These are phyloP conservation scores for Hofmannophila pseudospretella DNA, from an alignment of 2,888 invertebrate genomes.

Conservation along the genomic window DNA sequence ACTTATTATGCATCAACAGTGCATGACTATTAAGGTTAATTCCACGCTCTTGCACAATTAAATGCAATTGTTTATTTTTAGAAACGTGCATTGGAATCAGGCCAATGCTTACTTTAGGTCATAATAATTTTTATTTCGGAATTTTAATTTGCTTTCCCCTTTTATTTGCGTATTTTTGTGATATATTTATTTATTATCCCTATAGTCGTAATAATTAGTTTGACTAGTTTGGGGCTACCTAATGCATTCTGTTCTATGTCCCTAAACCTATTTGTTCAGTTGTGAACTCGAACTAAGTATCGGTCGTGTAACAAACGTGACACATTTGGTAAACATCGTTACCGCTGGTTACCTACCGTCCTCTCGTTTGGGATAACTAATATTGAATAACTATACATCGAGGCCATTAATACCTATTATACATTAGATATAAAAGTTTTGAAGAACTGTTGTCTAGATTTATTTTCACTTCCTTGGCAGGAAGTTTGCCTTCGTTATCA, in stretches of 20 bases:
- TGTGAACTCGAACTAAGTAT: constrained; percentile 33
- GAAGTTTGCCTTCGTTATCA: too few relatives aligned
- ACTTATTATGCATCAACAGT: background rate
- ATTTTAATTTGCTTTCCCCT: background rate
- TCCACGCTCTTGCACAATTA: constrained; percentile 15
- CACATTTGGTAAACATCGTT: constrained; percentile 63
- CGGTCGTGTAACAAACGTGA: constrained; percentile 48
- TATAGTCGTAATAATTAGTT: too few relatives aligned
- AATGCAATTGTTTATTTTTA: constrained; percentile 22
- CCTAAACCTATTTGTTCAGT: constrained; percentile 23
- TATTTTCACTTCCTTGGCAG: too few relatives aligned
- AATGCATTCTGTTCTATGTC: background rate
- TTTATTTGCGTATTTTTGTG: background rate
- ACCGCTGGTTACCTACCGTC: constrained; percentile 46
- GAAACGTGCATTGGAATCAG: constrained; percentile 12
- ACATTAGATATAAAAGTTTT: too few relatives aligned
- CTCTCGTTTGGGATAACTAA: constrained; percentile 17
- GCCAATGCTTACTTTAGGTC: background rate
- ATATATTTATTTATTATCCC: background rate
- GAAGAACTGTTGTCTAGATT: too few relatives aligned
- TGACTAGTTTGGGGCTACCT: background rate
- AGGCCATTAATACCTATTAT: too few relatives aligned
- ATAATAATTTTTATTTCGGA: background rate
- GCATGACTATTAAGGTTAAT: background rate
- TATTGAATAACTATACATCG: too few relatives aligned